A percentile compares a stretch with the other conserved stretches of the same genome.
Evolutionary conservation across 2,113 vertebrate species (phyloP).

Genomic region (Melanerpes aurifrons): DNA sequence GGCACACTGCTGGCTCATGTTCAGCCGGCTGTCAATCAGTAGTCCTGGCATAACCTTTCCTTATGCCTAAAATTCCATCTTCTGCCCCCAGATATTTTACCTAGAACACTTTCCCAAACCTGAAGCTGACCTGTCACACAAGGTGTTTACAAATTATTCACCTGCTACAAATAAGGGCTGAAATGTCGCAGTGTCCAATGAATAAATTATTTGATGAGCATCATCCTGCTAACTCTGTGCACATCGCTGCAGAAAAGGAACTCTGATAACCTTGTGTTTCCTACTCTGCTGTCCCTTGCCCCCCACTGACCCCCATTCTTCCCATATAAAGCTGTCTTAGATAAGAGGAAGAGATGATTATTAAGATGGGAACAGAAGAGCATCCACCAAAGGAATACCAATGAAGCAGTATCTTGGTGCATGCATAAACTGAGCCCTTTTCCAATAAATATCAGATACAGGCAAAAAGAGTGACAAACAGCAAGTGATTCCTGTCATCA

Average conservation of each 20-base stretch:
- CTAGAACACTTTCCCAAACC: not conserved
- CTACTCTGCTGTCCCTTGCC: not conserved
- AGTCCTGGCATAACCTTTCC: not conserved
- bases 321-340: slow-evolving; percentile 1
- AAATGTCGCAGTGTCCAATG: not conserved
- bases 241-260: not conserved
- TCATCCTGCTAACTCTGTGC: not conserved
- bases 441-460: slow-evolving; percentile 25
- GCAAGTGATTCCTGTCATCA: slow-evolving; percentile 53
- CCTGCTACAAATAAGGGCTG: not conserved
- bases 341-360: slow-evolving; percentile 65
- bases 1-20: no score
- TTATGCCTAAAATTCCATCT: not conserved
- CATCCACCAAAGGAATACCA: slow-evolving; percentile 55
- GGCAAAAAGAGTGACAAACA: slow-evolving; percentile 25
- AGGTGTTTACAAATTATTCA: not conserved
- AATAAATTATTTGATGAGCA: not conserved
- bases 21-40: no score
- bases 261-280: slow-evolving; percentile 38
- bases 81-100: not conserved
- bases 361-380: slow-evolving; percentile 63
- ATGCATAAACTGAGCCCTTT: slow-evolving; percentile 9
- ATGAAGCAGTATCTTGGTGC: slow-evolving; percentile 19
- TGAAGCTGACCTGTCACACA: not conserved
- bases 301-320: slow-evolving; percentile 18